Evolutionary conservation across 2,888 invertebrate genomes (phyloP).

Genomic region (Oxystoma pomonae): DNA sequence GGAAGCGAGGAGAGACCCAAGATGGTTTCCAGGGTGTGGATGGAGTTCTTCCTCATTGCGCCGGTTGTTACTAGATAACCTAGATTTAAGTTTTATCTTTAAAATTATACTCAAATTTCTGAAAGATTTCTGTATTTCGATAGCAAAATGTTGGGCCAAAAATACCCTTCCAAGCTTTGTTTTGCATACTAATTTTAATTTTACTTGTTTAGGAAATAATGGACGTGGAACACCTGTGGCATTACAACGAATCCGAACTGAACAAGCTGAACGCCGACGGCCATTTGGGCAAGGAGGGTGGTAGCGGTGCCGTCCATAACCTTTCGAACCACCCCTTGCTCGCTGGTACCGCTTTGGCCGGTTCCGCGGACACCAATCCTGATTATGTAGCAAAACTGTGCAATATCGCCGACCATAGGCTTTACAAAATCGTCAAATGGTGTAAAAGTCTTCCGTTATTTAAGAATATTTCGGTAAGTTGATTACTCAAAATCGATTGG

Average conservation of each 20-base stretch:
- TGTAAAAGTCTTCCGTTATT: constrained; percentile 95
- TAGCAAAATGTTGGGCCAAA: too few relatives aligned
- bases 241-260: constrained; percentile 82
- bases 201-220: constrained; percentile 71
- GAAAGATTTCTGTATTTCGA: too few relatives aligned
- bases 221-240: constrained; percentile 95
- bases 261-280: constrained; percentile 55
- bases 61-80: too few relatives aligned
- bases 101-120: too few relatives aligned
- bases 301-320: constrained; percentile 46
- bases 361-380: constrained; percentile 62
- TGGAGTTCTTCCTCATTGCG: too few relatives aligned
- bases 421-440: constrained; percentile 98
- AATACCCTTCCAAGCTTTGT: too few relatives aligned
- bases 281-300: constrained; percentile 42
- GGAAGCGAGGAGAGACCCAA: too few relatives aligned
- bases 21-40: too few relatives aligned
- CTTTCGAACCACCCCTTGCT: constrained; percentile 53
- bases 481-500: too few relatives aligned
- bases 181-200: not conserved
- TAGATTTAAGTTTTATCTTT: too few relatives aligned
- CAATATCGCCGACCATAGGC: constrained; percentile 90
- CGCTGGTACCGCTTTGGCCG: constrained; percentile 52
- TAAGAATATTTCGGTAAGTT: constrained; percentile 84
- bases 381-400: constrained; percentile 87